Evolutionary conservation across 1,140 invertebrate species (phyloP).

Genomic region (Papilio glaucus): DNA sequence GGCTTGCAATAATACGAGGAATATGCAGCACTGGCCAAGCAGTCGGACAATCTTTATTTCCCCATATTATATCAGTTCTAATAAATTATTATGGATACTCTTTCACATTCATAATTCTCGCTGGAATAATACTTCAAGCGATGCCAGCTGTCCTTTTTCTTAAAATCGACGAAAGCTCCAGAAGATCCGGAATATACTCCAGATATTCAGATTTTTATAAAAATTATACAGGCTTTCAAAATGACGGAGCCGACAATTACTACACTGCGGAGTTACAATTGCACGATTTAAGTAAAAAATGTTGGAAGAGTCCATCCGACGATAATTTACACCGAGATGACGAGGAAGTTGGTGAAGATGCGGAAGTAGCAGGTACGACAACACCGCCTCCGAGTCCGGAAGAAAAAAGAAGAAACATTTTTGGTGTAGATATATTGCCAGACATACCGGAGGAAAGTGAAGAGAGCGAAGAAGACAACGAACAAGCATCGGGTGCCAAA

Average conservation of each 20-base stretch:
- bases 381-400: constrained; percentile 79
- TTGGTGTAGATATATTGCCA: constrained; percentile 79
- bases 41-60: constrained; percentile 71
- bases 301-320: constrained; percentile 80
- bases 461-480: constrained; percentile 62
- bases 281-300: constrained; percentile 73
- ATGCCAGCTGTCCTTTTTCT: constrained; percentile 70
- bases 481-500: constrained; percentile 45
- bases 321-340: constrained; percentile 66
- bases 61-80: constrained; percentile 72
- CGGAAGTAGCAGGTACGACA: constrained; percentile 56
- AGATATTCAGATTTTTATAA: constrained; percentile 71
- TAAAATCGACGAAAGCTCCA: constrained; percentile 61
- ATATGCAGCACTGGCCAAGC: constrained; percentile 73
- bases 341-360: constrained; percentile 54
- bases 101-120: constrained; percentile 66
- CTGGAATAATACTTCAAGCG: constrained; percentile 72
- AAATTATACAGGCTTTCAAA: constrained; percentile 69
- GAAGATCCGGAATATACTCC: constrained; percentile 60
- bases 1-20: constrained; percentile 63
- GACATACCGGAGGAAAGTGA: constrained; percentile 81
- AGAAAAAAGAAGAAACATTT: constrained; percentile 72
- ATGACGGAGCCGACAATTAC: constrained; percentile 61
- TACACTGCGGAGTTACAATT: constrained; percentile 72
- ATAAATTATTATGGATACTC: constrained; percentile 72